Evolutionary conservation across 2,797 vertebrate genomes (phyloP), one percentile per base, ranked within the genome.

Genomic region (Falco naumanni): DNA sequence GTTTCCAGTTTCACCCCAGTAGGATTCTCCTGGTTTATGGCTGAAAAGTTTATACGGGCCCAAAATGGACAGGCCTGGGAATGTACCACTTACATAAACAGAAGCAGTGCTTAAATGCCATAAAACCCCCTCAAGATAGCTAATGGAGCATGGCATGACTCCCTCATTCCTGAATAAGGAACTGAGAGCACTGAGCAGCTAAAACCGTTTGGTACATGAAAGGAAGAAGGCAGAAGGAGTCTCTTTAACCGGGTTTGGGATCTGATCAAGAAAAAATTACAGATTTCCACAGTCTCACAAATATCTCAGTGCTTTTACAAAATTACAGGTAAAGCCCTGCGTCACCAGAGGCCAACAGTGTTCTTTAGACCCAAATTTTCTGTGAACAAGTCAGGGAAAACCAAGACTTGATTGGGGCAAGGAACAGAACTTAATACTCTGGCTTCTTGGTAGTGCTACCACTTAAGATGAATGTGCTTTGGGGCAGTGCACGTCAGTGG

Each of bases 1-100:
- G 93, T 71, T 92, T 95, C 80, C 88, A 75, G 84, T 96, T 94
- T 87, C 65, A 6, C 68, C 57, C 80, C 87, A 77, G 50, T 9
- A 88, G 77, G 70, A 90, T 94, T 95, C 84, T 86, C 76, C 79
- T 84, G 65, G 76, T 96, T 97, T 96, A 96, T 3, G 9, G 45
- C 71, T 0, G 3, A 81, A 87, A 96, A 84, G 9, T 53, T 78
- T 96, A 59, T 43, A 84, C 29, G 43, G 86, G 51, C 74, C 63
- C 50, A 87, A 83, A 92, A 94, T 50, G 59, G 83, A 65, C 4
- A 1, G 83, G 50, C 90, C 91, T 96, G 79, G 82, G 87, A 96
- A 94, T 1, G 14, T 5, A 65, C 54, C 2, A 1, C 77, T 96
- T 61, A 71, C 66, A 82, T 20, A 85, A 93, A 93, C 47, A 90